A percentile compares a stretch with the other conserved stretches of the same genome.
Evolutionary conservation across 2,888 invertebrate genomes (phyloP).

Genomic region (Epinotia bilunana): DNA sequence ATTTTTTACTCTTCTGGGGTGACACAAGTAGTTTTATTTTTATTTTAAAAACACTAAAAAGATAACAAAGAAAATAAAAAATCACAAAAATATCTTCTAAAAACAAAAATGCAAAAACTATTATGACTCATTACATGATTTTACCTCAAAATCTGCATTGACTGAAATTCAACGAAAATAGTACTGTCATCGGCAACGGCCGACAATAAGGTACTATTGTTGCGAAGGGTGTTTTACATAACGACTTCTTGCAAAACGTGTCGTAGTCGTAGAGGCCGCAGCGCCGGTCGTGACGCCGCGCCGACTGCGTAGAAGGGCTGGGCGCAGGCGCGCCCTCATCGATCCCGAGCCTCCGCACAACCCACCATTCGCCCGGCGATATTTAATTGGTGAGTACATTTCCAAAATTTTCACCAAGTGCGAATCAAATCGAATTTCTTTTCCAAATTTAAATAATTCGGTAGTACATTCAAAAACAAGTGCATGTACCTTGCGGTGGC

Average conservation of each 20-base stretch:
- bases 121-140: no score
- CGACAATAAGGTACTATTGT: no score
- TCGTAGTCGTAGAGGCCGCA: not conserved
- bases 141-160: no score
- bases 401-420: constrained; percentile 57
- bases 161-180: no score
- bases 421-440: constrained; percentile 42
- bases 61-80: no score
- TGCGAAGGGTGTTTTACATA: not conserved
- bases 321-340: constrained; percentile 71
- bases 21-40: no score
- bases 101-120: no score
- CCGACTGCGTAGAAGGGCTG: constrained; percentile 40
- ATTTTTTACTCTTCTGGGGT: no score
- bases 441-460: constrained; percentile 38
- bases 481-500: constrained; percentile 83
- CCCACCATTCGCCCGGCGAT: constrained; percentile 68
- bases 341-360: constrained; percentile 54
- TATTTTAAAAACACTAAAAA: no score
- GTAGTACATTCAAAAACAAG: constrained; percentile 57
- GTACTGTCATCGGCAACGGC: no score
- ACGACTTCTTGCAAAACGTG: constrained; percentile 11
- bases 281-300: constrained; percentile 10
- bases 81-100: no score
- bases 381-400: constrained; percentile 73